Percentiles rank a stretch among this genome's conserved stretches.
These are phyloP conservation scores for Drosophila murphyi DNA, from an alignment of 1,140 invertebrate species.

Conservation along the genomic window DNA sequence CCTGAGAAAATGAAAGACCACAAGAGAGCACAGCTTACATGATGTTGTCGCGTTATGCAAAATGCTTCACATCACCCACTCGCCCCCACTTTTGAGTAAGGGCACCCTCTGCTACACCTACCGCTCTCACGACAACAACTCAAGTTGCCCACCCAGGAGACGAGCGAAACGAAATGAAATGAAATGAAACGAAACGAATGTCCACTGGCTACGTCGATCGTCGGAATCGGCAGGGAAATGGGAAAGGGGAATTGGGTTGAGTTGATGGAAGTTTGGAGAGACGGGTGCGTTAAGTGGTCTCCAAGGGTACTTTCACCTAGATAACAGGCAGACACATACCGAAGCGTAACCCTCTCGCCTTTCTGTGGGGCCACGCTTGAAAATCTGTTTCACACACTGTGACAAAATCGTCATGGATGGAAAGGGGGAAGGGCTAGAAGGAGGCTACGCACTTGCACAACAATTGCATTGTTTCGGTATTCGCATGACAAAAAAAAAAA, in stretches of 20 bases:
- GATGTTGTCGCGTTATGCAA: slow-evolving; percentile 77
- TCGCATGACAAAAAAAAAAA: slow-evolving; percentile 34
- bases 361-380: slow-evolving; percentile 38
- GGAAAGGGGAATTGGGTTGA: not conserved
- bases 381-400: slow-evolving; percentile 62
- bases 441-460: slow-evolving; percentile 56
- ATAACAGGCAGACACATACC: slow-evolving; percentile 11
- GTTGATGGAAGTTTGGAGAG: not conserved
- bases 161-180: slow-evolving; percentile 19
- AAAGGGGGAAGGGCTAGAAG: not conserved
- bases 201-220: slow-evolving; percentile 42
- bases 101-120: slow-evolving; percentile 6
- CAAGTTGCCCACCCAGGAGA: slow-evolving; percentile 67
- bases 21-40: slow-evolving; percentile 48
- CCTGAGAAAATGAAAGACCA: slow-evolving; percentile 71
- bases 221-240: not conserved
- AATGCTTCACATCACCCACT: slow-evolving; percentile 39
- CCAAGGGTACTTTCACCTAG: slow-evolving; percentile 55
- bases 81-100: not conserved
- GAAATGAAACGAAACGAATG: slow-evolving; percentile 29
- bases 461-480: slow-evolving; percentile 66
- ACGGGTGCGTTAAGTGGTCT: no score
- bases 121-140: slow-evolving; percentile 8
- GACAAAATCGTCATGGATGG: slow-evolving; percentile 17
- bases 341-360: slow-evolving; percentile 52